phyloP scores from a whole-genome alignment of 92 coral and sea anemone species.

The Scolanthus callimorphus region DNA sequence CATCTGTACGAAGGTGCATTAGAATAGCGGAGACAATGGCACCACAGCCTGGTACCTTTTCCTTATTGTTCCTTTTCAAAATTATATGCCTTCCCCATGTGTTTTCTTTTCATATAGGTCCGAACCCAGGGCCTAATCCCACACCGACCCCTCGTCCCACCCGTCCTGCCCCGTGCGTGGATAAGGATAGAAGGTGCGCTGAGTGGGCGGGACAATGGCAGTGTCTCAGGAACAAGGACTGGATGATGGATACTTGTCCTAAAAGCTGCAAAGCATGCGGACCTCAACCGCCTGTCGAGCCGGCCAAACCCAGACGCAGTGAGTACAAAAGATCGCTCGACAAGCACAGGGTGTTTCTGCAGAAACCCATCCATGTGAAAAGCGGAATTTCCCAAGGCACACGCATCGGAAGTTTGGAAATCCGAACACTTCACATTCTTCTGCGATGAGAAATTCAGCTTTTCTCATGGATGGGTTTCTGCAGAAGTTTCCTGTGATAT shows the following conservation, averaged over 20 bases:
- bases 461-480: too few relatives aligned
- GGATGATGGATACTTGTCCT: slow-evolving; percentile 27
- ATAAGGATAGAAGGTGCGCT: slow-evolving; percentile 15
- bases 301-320: slow-evolving; percentile 23
- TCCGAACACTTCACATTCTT: too few relatives aligned
- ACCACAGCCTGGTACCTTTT: too few relatives aligned
- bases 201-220: slow-evolving; percentile 36
- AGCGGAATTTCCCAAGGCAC: too few relatives aligned
- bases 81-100: not conserved
- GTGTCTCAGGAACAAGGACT: slow-evolving; percentile 29
- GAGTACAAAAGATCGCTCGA: slow-evolving; percentile 2
- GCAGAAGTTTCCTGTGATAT: too few relatives aligned
- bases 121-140: not conserved
- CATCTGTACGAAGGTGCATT: too few relatives aligned
- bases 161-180: slow-evolving; percentile 5
- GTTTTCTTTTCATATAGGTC: not conserved
- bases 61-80: too few relatives aligned
- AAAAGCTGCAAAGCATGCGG: slow-evolving; percentile 40
- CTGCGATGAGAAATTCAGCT: too few relatives aligned
- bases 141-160: not conserved
- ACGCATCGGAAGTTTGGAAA: too few relatives aligned
- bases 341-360: too few relatives aligned
- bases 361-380: too few relatives aligned
- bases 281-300: slow-evolving; percentile 7
- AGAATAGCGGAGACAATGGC: too few relatives aligned